Evolutionary conservation across 2,888 invertebrate species (phyloP).

Genomic region (Adelognathus sp.): DNA sequence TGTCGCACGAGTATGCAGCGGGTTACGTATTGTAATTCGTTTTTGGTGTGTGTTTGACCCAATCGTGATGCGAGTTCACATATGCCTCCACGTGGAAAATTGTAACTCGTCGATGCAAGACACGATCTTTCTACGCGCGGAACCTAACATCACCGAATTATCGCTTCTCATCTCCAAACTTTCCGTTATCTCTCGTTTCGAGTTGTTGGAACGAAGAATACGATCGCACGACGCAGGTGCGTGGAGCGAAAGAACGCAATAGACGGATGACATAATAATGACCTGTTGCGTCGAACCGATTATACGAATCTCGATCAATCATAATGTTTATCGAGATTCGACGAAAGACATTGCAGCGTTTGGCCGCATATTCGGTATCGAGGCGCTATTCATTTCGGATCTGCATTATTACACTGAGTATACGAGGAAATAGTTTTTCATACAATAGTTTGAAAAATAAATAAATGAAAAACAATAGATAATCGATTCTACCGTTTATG

Average conservation of each 20-base stretch:
- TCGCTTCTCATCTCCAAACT: background rate
- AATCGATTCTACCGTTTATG: background rate
- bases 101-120: background rate
- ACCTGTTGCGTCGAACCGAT: background rate
- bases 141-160: background rate
- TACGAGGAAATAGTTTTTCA: background rate
- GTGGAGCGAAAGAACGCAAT: background rate
- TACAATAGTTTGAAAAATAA: background rate
- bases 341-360: background rate
- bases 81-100: background rate
- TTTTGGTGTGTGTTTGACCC: background rate
- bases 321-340: background rate
- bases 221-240: background rate
- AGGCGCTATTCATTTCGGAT: background rate
- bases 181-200: background rate
- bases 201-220: background rate
- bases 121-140: background rate
- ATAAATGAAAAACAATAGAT: background rate
- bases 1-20: background rate
- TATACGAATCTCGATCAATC: background rate
- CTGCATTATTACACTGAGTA: background rate
- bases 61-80: background rate
- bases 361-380: background rate
- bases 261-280: background rate
- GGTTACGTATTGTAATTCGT: background rate